Evolutionary conservation across 1,140 invertebrate genomes (phyloP), one percentile per base, ranked within the genome.

Genomic region (Zaprionus davidi): DNA sequence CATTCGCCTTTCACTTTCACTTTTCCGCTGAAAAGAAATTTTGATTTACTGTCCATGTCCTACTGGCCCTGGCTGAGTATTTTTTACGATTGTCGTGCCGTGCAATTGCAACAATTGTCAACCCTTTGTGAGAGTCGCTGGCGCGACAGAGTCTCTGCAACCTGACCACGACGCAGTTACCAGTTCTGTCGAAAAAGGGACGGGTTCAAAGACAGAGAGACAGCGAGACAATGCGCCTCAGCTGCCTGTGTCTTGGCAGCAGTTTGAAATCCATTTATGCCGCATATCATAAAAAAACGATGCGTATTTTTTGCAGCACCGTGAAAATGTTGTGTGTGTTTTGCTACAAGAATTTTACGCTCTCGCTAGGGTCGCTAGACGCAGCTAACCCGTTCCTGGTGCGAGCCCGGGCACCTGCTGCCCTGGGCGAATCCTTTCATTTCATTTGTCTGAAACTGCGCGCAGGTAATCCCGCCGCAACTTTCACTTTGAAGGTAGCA

Each of bases 71-170:
- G 26, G 41, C 53, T 41, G 31, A n/a, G n/a, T 44, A 11, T 76
- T 78, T 87, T 90, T 90, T 78, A 88, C 38, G 81, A 76, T 69
- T 36, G 31, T 70, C 65, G 64, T 64, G 66, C 65, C 72, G 72
- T 70, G 79, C 41, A 88, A 90, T 88, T 53, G 85, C 85, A 90
- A 90, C 85, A 88, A 88, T 88, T 90, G 85, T 79, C 85, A 88
- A 88, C 85, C 85, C 85, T 88, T 88, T 85, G 85, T 90, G 20
- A 15, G 15, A 36, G 20, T 26, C 28, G 28, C 44, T 63, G 57
- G 46, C 41, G 56, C 67, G 41, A 46, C 41, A 9, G n/a, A 17
- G 62, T 49, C 56, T 34, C 31, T 53, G 59, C 83, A 86, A 88
- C 85, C 81, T 88, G 85, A 90, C 82, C 49, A 57, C 44, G 46